A percentile compares a stretch with the other conserved stretches of the same genome.
phyloP scores from a whole-genome alignment of 2,113 vertebrate species.

The Bubalus kerabau region DNA sequence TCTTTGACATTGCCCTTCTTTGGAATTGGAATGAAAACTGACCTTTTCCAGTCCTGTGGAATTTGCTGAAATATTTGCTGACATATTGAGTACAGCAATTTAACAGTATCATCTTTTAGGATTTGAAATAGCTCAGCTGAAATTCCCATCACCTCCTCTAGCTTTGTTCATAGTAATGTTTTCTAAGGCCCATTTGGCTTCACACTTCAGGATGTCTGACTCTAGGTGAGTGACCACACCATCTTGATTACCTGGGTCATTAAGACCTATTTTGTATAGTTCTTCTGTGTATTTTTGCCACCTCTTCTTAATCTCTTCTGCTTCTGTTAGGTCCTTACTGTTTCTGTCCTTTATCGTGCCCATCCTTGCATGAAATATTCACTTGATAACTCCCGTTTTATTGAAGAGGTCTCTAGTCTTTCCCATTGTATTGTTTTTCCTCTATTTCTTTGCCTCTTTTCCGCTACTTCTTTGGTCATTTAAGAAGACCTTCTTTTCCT shows the following conservation, averaged over 20 bases:
- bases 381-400: neutral
- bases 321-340: neutral
- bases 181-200: neutral
- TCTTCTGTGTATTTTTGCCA: neutral
- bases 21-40: neutral
- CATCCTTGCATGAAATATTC: neutral
- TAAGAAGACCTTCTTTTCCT: neutral
- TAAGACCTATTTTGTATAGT: neutral
- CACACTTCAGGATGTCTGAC: neutral
- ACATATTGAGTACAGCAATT: neutral
- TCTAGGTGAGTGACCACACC: neutral
- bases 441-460: neutral
- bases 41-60: neutral
- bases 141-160: neutral
- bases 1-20: neutral
- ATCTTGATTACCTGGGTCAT: neutral
- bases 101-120: neutral
- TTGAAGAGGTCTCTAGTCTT: neutral
- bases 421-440: neutral
- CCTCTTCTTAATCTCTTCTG: neutral
- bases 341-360: neutral
- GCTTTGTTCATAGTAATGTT: neutral
- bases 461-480: neutral
- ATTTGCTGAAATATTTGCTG: neutral
- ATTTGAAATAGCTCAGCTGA: neutral